phyloP scores from a whole-genome alignment of 2,797 vertebrate species.

The Euphonia xanthogaster region DNA sequence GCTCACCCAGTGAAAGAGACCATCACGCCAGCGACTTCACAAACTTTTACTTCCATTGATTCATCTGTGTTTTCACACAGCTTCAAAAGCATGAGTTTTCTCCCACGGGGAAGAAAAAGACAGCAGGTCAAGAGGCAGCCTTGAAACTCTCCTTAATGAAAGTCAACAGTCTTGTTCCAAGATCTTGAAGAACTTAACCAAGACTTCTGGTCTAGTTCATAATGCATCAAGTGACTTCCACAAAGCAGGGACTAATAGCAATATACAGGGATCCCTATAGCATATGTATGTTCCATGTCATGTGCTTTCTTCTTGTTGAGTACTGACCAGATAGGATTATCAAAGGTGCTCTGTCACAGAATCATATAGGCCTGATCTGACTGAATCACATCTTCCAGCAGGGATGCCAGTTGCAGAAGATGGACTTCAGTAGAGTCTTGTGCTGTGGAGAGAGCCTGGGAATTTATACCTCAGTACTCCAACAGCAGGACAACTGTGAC shows the following conservation, averaged over 20 bases:
- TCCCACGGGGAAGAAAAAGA: neutral
- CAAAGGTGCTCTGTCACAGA: neutral
- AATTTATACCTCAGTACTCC: neutral
- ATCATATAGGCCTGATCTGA: neutral
- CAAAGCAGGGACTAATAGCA: neutral
- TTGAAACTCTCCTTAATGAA: neutral
- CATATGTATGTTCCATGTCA: neutral
- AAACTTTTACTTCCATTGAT: neutral
- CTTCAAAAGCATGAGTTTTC: neutral
- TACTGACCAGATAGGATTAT: neutral
- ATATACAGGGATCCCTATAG: neutral
- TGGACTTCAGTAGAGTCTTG: neutral
- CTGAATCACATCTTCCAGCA: neutral
- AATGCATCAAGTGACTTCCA: neutral
- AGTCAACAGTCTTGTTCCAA: neutral
- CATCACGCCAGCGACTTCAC: neutral
- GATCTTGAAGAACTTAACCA: neutral
- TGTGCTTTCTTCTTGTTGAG: neutral
- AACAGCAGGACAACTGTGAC: neutral
- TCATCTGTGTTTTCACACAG: neutral
- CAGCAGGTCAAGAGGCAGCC: neutral
- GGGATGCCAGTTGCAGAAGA: neutral
- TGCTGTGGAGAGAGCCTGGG: neutral
- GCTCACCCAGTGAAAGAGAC: neutral
- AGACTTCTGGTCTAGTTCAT: neutral